Base-by-base conservation (phyloP, 1,140 invertebrate genomes). In the Linepithema humile region DNA sequence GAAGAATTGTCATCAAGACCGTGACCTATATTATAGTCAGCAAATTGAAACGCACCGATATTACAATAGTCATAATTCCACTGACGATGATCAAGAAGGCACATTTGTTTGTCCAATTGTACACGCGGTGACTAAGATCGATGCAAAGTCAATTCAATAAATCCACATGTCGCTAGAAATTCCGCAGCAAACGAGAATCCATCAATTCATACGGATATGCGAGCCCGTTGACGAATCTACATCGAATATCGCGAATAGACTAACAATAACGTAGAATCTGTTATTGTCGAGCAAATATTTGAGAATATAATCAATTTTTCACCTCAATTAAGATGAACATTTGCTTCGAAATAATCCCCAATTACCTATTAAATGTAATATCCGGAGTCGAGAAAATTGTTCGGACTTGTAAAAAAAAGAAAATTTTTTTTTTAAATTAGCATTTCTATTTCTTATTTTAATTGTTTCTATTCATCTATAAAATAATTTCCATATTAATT, bases 131-230 rank as follows among this genome's bases (percentile, higher is more conserved):
- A 85, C 74, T 80, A 45, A 26, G 73, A 62, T 65, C 60, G 40
- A 86, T 84, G 72, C 72, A 88, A 88, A 88, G 86, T 88, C 86
- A 75, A 86, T 90, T 89, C 75, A 87, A 89, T 87, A 88, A 74
- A 84, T 86, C 69, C 69, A 72, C 70, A 48, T 74, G 59, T 84
- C 43, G 65, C 38, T 78, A 43, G 32, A 15, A 85, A 74, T 62
- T 82, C 5, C 26, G 6, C 35, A 43, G 26, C 38, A 3, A 32
- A 35, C 40, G n/a, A 48, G 17, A 17, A 17, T 57, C 35, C 38
- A 64, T 75, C 45, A 75, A 75, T 62, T 60, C 20, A 20, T 15
- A 35, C 23, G 10, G 6, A 26, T 9, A 9, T 17, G 15, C 50
- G 17, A 45, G 40, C 20, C 9, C 20, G 35, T 23, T 4, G 38